phyloP scores from a whole-genome alignment of 2,888 invertebrate genomes.

The Pristionchus exspectatus region DNA sequence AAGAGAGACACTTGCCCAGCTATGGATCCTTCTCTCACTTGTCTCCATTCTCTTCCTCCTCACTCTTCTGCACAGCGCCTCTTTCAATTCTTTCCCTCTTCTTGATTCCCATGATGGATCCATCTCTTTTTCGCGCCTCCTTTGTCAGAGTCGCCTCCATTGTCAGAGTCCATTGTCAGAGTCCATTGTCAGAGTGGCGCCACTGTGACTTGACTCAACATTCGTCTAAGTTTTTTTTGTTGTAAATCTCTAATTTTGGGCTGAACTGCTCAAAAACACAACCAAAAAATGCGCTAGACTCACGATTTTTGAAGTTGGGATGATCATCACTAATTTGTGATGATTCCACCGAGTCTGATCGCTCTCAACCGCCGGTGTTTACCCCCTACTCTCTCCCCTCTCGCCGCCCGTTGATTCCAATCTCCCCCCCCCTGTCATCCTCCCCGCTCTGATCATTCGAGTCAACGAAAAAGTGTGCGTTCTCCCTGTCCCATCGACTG shows the following conservation, averaged over 20 bases:
- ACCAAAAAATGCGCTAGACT: no score
- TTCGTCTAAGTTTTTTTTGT: no score
- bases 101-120: conserved; percentile 1
- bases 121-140: conserved; percentile 16
- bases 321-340: no score
- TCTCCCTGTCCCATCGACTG: not conserved
- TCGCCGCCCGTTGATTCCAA: not conserved
- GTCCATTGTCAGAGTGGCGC: not conserved
- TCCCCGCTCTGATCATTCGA: conserved; percentile 1
- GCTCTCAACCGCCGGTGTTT: not conserved
- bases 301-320: no score
- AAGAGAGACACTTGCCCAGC: not conserved
- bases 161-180: not conserved
- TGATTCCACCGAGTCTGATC: conserved; percentile 27
- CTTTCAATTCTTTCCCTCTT: not conserved
- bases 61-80: not conserved
- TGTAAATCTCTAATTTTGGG: no score
- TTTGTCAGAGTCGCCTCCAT: conserved; percentile 13
- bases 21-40: not conserved
- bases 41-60: not conserved
- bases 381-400: conserved; percentile 5
- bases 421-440: not conserved
- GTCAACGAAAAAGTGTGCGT: not conserved
- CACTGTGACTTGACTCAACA: not conserved
- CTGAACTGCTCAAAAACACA: no score